Evolutionary conservation across 2,888 invertebrate genomes (phyloP), one percentile per base, ranked within the genome.

Genomic region (Labia minor): DNA sequence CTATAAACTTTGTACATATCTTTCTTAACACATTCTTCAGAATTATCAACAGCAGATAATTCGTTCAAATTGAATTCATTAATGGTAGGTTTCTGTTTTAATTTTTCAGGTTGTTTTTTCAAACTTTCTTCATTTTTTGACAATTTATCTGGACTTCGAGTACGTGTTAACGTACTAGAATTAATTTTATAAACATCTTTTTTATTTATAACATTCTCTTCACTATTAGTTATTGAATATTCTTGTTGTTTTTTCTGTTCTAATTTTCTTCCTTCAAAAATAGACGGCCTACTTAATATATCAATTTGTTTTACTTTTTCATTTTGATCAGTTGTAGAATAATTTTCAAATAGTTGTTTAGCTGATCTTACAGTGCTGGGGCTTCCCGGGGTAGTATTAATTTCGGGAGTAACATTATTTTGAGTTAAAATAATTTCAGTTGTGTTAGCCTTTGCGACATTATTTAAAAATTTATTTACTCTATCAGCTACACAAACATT

Each of bases 301-400:
- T 83, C 82, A 11, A 70, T 71, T 64, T 71, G 68, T 65, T 77
- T 66, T 79, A 79, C 67, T 77, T 75, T 8, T 73, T 68, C 70
- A 70, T 74, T 72, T 72, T 74, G 69, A 73, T 73, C 21, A 66
- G 19, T 10, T 62, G 70, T 74, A 10, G 83, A 81, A 70, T 85
- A 84, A 69, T 83, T 86, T 78, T 88, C 88, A 76, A 88, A 88
- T 37, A 88, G 75, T 61, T 84, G 85, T 76, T 87, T 88, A 0
- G 88, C 88, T 76, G 85, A 85, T 65, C 84, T 83, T 0, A 88
- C 85, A n/a, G 84, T 84, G n/a, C 72, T 73, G 1, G 73, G 73
- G 63, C 72, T 72, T 69, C 67, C 77, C 8, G 70, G 69, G n/a
- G 70, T 66, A 1, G 67, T 33, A 6, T 61, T 19, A 4, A 62